Conservation (phyloP, 2,888 invertebrate genomes). For the Agriopis leucophaearia region DNA sequence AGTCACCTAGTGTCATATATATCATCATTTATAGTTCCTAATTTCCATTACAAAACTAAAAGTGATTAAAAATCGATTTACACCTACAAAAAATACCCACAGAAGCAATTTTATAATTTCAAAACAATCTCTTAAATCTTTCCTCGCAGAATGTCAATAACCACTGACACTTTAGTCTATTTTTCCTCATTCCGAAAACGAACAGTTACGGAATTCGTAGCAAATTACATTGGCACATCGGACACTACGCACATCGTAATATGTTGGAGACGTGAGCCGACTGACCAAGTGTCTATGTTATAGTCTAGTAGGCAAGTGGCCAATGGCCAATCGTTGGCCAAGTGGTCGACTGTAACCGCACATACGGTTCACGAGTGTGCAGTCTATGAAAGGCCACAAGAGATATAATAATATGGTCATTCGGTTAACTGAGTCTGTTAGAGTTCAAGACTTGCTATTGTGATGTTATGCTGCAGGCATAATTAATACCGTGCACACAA, state of each 20-base stretch:
- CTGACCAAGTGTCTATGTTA: background rate
- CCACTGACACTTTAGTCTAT: background rate
- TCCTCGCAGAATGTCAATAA: background rate
- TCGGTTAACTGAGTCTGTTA: too few relatives aligned
- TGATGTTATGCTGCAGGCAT: too few relatives aligned
- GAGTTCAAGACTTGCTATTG: too few relatives aligned
- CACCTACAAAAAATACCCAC: background rate
- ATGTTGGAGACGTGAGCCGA: slow-evolving; percentile 37
- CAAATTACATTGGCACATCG: slow-evolving; percentile 15
- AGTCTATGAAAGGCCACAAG: too few relatives aligned
- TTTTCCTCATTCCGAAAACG: slow-evolving; percentile 8
- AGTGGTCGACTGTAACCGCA: background rate
- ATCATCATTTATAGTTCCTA: too few relatives aligned
- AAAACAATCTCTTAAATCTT: too few relatives aligned
- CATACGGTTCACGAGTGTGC: too few relatives aligned
- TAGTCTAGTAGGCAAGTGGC: background rate
- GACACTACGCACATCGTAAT: slow-evolving; percentile 37
- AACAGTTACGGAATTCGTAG: slow-evolving; percentile 13
- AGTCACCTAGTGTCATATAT: too few relatives aligned
- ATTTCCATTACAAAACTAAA: too few relatives aligned
- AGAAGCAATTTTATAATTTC: background rate
- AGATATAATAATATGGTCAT: too few relatives aligned
- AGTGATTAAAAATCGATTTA: background rate
- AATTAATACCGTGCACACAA: too few relatives aligned
- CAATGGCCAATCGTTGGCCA: background rate